Evolutionary conservation across 2,797 vertebrate genomes (phyloP), one percentile per base, ranked within the genome.

Genomic region (Rhyacichthys aspro): DNA sequence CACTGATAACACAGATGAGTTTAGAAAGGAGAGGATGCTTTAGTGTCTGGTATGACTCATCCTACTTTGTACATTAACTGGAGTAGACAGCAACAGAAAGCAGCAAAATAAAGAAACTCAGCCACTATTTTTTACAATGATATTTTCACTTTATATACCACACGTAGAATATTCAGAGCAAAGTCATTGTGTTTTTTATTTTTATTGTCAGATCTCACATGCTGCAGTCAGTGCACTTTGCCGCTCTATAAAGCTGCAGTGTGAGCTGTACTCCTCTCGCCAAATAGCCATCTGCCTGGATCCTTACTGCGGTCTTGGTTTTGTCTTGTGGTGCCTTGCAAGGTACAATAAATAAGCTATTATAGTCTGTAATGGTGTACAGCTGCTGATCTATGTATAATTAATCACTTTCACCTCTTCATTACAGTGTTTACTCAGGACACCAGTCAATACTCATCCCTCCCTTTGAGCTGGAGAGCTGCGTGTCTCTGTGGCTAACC

Each of bases 211-310:
- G 97, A 95, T 99, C 90, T 98, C 97, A 76, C 97, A 99, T 28
- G 94, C 94, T 0, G 95, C 97, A 0, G 94, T 97, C 84, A 97
- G 93, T 0, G 95, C 95, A 47, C 92, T 98, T 0, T 99, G 97
- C 70, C 94, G 96, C 85, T 96, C 97, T 10, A 93, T 99, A 85
- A 99, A 98, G 89, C 95, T 99, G 3, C 97, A 99, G 86, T 98
- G 97, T 67, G 97, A 99, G 79, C 93, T 99, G 44, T 99, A 99
- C 87, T 98, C 96, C 28, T 95, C 97, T 6, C 95, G 97, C 78
- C 97, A 98, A 92, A 96, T 98, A 12, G 96, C 97, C 81, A 97
- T 99, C 89, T 99, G 97, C 85, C 94, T 99, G 41, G 97, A 99
- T 87, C 97, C 97, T 15, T 99, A 99, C 82, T 98, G 97, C 34